A percentile compares a stretch with the other conserved stretches of the same genome.
Evolutionary conservation across 2,113 vertebrate species (phyloP).

Genomic region (Caracal caracal): DNA sequence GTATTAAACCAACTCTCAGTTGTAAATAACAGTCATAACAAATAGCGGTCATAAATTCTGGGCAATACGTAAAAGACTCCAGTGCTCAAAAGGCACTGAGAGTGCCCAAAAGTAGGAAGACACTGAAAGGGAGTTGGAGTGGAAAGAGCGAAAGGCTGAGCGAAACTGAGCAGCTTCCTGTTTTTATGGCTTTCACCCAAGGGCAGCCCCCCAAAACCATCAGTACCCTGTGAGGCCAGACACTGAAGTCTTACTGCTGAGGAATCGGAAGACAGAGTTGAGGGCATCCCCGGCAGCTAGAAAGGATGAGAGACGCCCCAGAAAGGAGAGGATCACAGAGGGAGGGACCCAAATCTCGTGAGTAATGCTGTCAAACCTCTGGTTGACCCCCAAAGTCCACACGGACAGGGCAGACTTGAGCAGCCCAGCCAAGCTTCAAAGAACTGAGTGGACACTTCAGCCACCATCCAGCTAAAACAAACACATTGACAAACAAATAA

Average conservation of each 20-base stretch:
- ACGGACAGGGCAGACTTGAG: too few relatives aligned
- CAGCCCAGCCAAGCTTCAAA: background rate
- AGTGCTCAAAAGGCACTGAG: background rate
- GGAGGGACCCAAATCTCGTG: background rate
- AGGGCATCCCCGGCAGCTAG: too few relatives aligned
- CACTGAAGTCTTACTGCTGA: background rate
- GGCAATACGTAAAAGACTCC: background rate
- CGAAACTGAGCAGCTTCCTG: background rate
- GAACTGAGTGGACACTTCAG: background rate
- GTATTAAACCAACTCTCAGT: background rate
- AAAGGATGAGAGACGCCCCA: fast-evolving
- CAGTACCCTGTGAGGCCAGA: background rate
- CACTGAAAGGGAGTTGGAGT: background rate
- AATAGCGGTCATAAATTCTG: background rate
- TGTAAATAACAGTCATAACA: background rate
- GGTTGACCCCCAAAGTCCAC: background rate
- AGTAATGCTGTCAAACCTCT: background rate
- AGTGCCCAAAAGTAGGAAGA: background rate
- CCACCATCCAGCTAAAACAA: background rate
- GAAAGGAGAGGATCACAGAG: background rate
- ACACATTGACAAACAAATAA: background rate
- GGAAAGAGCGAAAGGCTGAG: background rate
- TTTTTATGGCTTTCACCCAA: background rate
- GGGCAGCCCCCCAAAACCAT: background rate
- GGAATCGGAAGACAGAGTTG: background rate